Base-by-base conservation (phyloP, 1,140 invertebrate genomes). In the Caenorhabditis brenneri region DNA sequence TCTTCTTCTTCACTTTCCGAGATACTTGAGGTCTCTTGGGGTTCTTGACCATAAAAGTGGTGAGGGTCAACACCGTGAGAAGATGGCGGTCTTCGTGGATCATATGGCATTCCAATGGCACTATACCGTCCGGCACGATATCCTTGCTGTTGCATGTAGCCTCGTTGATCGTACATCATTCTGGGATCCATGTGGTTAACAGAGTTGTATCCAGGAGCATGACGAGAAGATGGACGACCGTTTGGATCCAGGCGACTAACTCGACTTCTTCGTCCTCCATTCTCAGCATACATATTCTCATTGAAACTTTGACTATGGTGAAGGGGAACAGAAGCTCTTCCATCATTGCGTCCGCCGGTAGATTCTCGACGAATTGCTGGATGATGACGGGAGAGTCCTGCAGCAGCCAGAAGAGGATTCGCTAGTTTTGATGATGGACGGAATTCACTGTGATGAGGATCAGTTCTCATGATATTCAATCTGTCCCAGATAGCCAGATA, bases 291-390 rank as follows among this genome's bases (percentile, higher is more conserved):
- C 36, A 74, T 42, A 15, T 74, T 39, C 7, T 74, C 65, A 15
- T 31, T 74, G 36, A 74, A 74, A 24, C 65, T 74, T 10, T 74
- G 65, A 15, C 65, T 74, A n/a, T 74, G 36, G 46, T 74, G 65
- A 42, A 74, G 36, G 24, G 65, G 65, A 10, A 74, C 65, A 24
- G 65, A 74, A 4, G 65, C 36, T 42, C 65, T 46, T 42, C 65
- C 65, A 27, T 74, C 65, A n/a, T 74, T 74, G 1, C 65, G 36
- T 42, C 36, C 65, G 33, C 65, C 65, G 2, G 29, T 10, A 7
- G 65, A 74, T 22, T 74, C 65, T 24, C 65, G 33, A 24, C 65
- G 65, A 74, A 74, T 74, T 10, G 65, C 65, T 10, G 65, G 65
- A 42, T 74, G 65, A 4, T 33, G 65, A 24, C 65, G 65, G 7